Percentiles rank a stretch among this genome's conserved stretches.
Conservation (phyloP, 2,113 vertebrate genomes). For the Poicephalus gulielmi region DNA sequence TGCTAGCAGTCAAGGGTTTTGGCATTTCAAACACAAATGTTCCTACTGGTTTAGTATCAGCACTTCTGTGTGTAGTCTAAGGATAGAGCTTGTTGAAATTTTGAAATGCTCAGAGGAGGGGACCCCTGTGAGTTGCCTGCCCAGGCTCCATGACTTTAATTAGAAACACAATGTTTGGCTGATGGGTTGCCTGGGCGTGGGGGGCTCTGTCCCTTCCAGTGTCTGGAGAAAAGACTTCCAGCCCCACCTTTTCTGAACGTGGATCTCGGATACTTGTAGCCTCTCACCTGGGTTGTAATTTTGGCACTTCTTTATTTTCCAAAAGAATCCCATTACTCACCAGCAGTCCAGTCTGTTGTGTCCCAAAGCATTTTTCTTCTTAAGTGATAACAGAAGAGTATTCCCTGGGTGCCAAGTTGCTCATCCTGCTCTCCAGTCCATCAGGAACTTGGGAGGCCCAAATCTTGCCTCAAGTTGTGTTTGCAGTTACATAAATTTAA, state of each 20-base stretch:
- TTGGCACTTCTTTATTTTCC: neutral
- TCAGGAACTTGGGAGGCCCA: neutral
- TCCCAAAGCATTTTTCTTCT: neutral
- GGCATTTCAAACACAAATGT: neutral
- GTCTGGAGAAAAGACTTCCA: neutral
- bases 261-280: neutral
- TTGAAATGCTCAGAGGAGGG: neutral
- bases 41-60: neutral
- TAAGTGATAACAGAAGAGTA: neutral
- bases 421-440: neutral
- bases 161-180: accelerated
- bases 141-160: neutral
- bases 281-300: neutral
- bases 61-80: neutral
- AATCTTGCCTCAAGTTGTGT: accelerated
- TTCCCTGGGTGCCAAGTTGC: neutral
- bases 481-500: neutral
- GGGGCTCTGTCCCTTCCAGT: neutral
- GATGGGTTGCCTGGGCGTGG: neutral
- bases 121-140: accelerated
- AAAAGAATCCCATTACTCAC: neutral
- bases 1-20: neutral
- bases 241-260: neutral
- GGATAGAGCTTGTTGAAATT: neutral
- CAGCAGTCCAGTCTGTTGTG: neutral